Percentiles rank a stretch among this genome's conserved stretches.
These are phyloP conservation scores for Pocillopora verrucosa DNA, from an alignment of 64 coral and sea anemone genomes.

Conservation along the genomic window DNA sequence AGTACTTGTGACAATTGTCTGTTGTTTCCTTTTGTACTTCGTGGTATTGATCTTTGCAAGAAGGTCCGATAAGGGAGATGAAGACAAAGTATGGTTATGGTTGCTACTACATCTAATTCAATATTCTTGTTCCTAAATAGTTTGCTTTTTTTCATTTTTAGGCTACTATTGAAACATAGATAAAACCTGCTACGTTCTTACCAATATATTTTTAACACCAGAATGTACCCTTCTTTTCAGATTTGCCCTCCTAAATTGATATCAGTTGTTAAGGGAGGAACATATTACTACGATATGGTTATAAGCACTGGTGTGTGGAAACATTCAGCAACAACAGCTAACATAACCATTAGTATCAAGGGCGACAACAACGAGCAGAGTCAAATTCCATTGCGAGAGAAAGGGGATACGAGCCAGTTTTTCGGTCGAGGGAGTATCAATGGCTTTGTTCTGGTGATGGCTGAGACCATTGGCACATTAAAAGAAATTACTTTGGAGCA, in stretches of 20 bases:
- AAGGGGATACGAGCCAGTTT: not conserved
- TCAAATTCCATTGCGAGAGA: not conserved
- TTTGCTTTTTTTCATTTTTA: not conserved
- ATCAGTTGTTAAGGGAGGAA: not conserved
- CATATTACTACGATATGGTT: slow-evolving; percentile 25
- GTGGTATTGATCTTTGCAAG: slow-evolving; percentile 24
- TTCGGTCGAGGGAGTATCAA: slow-evolving; percentile 28
- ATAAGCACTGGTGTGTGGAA: slow-evolving; percentile 23
- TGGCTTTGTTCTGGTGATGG: not conserved
- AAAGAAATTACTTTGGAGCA: slow-evolving; percentile 24
- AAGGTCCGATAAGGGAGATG: slow-evolving; percentile 46
- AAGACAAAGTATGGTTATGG: slow-evolving; percentile 1
- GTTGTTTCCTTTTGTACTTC: slow-evolving; percentile 27
- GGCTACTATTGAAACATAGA: no score
- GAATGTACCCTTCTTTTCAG: not conserved
- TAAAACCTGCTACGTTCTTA: no score
- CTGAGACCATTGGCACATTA: not conserved
- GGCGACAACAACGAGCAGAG: not conserved
- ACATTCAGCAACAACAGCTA: slow-evolving; percentile 35
- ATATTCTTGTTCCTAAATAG: no score
- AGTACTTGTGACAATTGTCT: slow-evolving; percentile 40
- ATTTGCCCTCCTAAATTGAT: slow-evolving; percentile 10
- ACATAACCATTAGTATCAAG: not conserved
- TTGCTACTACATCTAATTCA: no score
- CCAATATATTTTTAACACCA: no score